These are phyloP conservation scores for Dilophus febrilis DNA, from an alignment of 2,888 invertebrate genomes.

Conservation along the genomic window DNA sequence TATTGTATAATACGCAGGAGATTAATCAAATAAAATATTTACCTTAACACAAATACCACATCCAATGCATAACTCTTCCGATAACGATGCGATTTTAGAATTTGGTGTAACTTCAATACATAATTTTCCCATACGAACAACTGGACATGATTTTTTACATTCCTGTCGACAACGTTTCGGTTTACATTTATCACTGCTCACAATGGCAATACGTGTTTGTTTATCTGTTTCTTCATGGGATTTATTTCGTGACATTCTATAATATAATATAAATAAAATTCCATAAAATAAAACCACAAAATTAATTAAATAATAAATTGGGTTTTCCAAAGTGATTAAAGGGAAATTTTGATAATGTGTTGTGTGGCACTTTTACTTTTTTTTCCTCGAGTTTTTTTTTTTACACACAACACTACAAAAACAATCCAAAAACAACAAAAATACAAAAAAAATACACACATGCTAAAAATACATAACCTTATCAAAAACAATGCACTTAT, in stretches of 20 bases:
- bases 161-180: constrained; percentile 98
- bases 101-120: constrained; percentile 95
- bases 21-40: constrained; percentile 12
- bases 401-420: too few relatives aligned
- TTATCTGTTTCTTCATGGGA: constrained; percentile 76
- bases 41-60: constrained; percentile 99
- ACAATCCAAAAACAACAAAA: too few relatives aligned
- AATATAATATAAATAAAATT: constrained; percentile 7
- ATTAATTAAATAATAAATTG: too few relatives aligned
- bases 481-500: too few relatives aligned
- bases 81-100: constrained; percentile 91
- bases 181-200: constrained; percentile 95
- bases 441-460: too few relatives aligned
- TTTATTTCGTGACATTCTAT: constrained; percentile 49
- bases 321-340: too few relatives aligned
- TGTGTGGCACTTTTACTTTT: too few relatives aligned
- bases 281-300: neutral
- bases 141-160: constrained; percentile 97
- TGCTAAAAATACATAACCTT: too few relatives aligned
- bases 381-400: too few relatives aligned
- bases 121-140: constrained; percentile 96
- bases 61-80: constrained; percentile 96
- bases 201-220: constrained; percentile 93
- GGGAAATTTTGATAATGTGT: neutral
- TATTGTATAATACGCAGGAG: too few relatives aligned